These are phyloP conservation scores for Cheilosia soror DNA, from an alignment of 2,888 invertebrate genomes.

Conservation along the genomic window DNA sequence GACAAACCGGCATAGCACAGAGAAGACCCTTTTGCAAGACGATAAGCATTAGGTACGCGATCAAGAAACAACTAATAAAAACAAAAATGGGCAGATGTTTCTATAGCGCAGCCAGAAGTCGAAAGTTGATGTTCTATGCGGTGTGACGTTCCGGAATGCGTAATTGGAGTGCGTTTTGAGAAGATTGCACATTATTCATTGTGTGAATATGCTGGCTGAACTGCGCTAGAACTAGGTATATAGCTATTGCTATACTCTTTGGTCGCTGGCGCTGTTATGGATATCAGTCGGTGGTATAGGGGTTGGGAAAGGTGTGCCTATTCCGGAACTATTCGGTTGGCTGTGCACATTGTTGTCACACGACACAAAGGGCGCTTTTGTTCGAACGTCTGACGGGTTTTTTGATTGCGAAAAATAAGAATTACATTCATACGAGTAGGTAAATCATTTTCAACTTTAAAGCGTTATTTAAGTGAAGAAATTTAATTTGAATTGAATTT, in stretches of 20 bases:
- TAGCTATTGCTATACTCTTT: neutral
- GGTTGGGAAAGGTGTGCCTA: slow-evolving; percentile 71
- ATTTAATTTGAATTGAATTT: too few relatives aligned
- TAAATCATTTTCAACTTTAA: neutral
- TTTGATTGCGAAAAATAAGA: slow-evolving; percentile 39
- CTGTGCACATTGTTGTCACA: slow-evolving; percentile 59
- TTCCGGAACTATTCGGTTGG: slow-evolving; percentile 53
- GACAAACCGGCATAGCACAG: slow-evolving; percentile 14
- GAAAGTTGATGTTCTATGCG: slow-evolving; percentile 54
- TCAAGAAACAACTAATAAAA: slow-evolving; percentile 15
- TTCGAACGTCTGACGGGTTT: slow-evolving; percentile 38
- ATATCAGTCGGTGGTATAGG: slow-evolving; percentile 38
- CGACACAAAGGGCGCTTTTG: slow-evolving; percentile 55
- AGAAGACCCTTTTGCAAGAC: slow-evolving; percentile 21
- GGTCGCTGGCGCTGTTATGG: neutral
- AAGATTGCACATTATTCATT: slow-evolving; percentile 52
- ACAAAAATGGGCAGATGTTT: slow-evolving; percentile 63
- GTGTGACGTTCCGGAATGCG: slow-evolving; percentile 65
- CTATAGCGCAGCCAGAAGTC: slow-evolving; percentile 42
- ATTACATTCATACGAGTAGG: neutral
- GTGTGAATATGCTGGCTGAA: slow-evolving; percentile 55
- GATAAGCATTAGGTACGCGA: slow-evolving; percentile 30
- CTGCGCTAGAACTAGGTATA: neutral
- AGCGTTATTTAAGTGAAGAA: too few relatives aligned
- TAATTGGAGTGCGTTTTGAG: slow-evolving; percentile 64